phyloP scores from a whole-genome alignment of 2,888 invertebrate species.

The Dolichopus griseipennis region DNA sequence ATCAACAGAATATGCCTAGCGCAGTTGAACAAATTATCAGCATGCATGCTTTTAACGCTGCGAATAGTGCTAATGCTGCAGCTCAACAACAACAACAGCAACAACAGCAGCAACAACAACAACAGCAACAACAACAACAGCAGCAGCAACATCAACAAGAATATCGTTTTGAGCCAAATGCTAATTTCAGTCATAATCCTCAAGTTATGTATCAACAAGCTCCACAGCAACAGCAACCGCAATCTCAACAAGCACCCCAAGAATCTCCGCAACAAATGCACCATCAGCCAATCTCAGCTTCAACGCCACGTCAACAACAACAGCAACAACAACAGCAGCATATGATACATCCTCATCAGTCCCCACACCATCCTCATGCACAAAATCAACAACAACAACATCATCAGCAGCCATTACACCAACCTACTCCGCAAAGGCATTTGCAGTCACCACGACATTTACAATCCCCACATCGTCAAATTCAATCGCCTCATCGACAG shows the following conservation, averaged over 20 bases:
- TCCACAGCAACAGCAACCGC: conserved; percentile 26
- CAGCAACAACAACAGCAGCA: background rate
- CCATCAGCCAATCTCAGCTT: conserved; percentile 19
- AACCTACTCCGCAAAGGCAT: conserved; percentile 26
- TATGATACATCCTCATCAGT: conserved; percentile 4
- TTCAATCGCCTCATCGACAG: conserved; percentile 22
- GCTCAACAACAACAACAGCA: conserved; percentile 28
- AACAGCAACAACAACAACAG: conserved; percentile 34
- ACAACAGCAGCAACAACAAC: conserved; percentile 38
- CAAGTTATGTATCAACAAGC: conserved; percentile 31
- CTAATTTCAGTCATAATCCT: conserved; percentile 18
- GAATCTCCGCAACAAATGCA: conserved; percentile 22
- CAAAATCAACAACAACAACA: conserved; percentile 17
- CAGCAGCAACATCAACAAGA: conserved; percentile 34
- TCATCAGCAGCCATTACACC: conserved; percentile 28
- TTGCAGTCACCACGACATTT: conserved; percentile 1
- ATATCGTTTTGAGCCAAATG: conserved; percentile 31
- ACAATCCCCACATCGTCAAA: conserved; percentile 12
- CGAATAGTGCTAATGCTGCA: background rate
- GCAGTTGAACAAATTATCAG: conserved; percentile 16
- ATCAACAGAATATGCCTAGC: conserved; percentile 27
- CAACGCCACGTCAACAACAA: conserved; percentile 18
- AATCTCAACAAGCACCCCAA: conserved; percentile 18
- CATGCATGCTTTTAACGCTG: conserved; percentile 17
- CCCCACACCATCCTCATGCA: conserved; percentile 9